phyloP scores from a whole-genome alignment of 2,797 vertebrate genomes.

The Channallabes apus region DNA sequence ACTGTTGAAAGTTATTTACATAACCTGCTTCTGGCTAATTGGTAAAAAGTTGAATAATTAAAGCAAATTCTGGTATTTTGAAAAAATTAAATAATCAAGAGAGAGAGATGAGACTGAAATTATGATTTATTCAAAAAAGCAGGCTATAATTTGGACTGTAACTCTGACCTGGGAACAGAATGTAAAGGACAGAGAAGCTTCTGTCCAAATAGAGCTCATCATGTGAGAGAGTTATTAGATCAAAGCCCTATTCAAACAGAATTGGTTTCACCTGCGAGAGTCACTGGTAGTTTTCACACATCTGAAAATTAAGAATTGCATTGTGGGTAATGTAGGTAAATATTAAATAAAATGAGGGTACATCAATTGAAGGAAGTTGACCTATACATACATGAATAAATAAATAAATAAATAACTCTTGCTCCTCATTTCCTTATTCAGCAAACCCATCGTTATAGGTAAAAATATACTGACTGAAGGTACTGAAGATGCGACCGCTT shows the following conservation, averaged over 20 bases:
- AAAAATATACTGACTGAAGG: neutral
- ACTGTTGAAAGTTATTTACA: neutral
- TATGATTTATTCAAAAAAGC: neutral
- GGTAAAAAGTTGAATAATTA: neutral
- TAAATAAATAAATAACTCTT: too few species aligned
- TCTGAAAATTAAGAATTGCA: too few species aligned
- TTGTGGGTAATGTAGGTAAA: too few species aligned
- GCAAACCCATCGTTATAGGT: neutral
- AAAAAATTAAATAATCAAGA: neutral
- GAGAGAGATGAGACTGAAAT: neutral
- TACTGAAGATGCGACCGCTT: neutral
- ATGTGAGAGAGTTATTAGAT: neutral
- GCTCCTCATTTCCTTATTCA: neutral
- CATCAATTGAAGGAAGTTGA: too few species aligned
- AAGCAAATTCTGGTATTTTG: neutral
- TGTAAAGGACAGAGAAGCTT: neutral
- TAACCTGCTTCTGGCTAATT: neutral
- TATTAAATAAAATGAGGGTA: too few species aligned
- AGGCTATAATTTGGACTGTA: too few species aligned
- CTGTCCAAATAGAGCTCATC: neutral
- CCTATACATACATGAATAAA: too few species aligned
- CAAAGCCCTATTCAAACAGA: neutral
- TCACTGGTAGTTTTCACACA: neutral
- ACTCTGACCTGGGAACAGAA: neutral
- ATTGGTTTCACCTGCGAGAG: neutral